Evolutionary conservation across 2,797 vertebrate species (phyloP).

Genomic region (Pseudocheirus occidentalis): DNA sequence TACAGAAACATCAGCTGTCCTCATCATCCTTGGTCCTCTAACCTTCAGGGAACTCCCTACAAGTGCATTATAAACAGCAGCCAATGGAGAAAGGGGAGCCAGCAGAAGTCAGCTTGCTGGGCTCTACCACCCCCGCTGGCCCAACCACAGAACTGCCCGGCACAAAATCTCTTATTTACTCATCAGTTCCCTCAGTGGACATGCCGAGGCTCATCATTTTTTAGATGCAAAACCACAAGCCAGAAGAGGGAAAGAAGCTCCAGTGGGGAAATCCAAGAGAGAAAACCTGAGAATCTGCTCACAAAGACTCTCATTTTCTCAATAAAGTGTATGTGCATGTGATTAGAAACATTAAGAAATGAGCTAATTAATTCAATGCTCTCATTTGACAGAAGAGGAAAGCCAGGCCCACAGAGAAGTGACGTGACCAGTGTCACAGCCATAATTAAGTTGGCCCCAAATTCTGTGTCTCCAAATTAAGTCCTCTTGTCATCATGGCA

Average conservation of each 20-base stretch:
- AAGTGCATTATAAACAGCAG: not conserved
- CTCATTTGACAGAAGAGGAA: constrained; percentile 45
- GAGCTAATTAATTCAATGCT: not conserved
- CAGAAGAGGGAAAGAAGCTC: not conserved
- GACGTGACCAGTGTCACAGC: constrained; percentile 2
- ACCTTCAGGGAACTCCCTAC: not conserved
- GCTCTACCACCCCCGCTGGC: too few species aligned
- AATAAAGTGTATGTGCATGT: not conserved
- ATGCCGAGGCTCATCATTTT: not conserved
- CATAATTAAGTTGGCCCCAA: not conserved
- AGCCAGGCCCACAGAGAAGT: constrained; percentile 16
- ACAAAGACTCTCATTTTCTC: not conserved
- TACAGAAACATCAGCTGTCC: not conserved
- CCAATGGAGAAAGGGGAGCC: too few species aligned
- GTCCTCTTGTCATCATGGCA: not conserved
- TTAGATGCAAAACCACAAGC: not conserved
- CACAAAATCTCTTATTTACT: not conserved
- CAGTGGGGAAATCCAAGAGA: not conserved
- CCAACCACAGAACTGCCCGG: not conserved
- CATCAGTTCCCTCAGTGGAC: not conserved
- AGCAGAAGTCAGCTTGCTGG: too few species aligned
- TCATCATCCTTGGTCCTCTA: not conserved
- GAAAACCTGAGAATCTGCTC: not conserved
- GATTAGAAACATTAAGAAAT: not conserved
- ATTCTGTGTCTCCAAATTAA: not conserved